These are phyloP conservation scores for Pangasius djambal DNA, from an alignment of 2,797 vertebrate genomes.

Conservation along the genomic window DNA sequence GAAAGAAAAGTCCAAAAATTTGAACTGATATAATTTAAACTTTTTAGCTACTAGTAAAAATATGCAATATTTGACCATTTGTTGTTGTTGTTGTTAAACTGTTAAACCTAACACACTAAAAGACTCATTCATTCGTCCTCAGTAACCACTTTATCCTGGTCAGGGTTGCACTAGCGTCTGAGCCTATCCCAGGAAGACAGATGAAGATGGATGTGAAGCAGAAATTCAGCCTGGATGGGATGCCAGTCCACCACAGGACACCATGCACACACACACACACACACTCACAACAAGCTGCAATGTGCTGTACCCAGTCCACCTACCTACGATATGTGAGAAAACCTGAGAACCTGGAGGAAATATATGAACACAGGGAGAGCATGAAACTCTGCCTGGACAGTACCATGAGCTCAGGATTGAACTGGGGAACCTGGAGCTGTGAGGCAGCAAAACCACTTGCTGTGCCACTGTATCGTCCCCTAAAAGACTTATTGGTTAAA, in stretches of 20 bases:
- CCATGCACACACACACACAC: background rate
- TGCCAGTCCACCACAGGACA: background rate
- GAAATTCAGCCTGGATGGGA: background rate
- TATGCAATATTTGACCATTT: background rate
- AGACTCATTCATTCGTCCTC: background rate
- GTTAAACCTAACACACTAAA: background rate
- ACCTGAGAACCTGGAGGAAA: slow-evolving; percentile 1
- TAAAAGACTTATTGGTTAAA: background rate
- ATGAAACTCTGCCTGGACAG: background rate
- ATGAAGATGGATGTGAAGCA: background rate
- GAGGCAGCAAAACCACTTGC: background rate
- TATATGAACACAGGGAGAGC: background rate
- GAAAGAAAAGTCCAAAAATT: background rate
- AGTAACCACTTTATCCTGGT: background rate
- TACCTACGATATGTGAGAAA: background rate
- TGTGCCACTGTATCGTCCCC: background rate
- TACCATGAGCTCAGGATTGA: background rate
- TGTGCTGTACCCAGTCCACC: background rate
- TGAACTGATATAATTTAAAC: background rate
- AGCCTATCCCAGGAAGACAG: background rate
- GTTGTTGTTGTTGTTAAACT: background rate
- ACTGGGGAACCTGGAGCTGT: background rate
- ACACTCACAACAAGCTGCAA: background rate
- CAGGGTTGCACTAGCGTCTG: background rate
- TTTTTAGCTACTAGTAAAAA: background rate